phyloP scores from a whole-genome alignment of 2,113 vertebrate genomes.

The Phylloscopus trochiloides region DNA sequence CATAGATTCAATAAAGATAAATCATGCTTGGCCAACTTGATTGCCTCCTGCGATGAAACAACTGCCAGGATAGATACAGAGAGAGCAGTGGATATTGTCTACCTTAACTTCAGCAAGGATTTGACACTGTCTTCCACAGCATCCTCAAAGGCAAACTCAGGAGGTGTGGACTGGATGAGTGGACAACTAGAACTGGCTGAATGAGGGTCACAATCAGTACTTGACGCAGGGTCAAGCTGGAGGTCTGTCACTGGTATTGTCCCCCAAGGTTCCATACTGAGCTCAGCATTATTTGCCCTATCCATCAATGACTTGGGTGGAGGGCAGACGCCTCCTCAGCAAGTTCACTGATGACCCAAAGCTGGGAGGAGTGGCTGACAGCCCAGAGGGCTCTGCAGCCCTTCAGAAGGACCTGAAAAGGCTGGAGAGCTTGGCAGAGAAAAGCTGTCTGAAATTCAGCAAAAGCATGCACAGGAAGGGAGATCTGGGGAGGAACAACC shows the following conservation, averaged over 20 bases:
- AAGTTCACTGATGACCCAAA: neutral
- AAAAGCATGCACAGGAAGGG: neutral
- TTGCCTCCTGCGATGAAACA: neutral
- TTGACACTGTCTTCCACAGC: no score
- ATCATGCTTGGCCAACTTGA: rapidly evolving
- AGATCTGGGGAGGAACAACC: neutral
- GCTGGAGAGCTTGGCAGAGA: neutral
- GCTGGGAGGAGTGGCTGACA: neutral
- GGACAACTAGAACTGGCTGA: neutral
- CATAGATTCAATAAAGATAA: neutral
- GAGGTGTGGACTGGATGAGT: neutral
- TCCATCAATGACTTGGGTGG: neutral
- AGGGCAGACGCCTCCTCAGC: neutral
- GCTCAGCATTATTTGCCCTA: neutral
- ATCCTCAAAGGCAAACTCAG: neutral
- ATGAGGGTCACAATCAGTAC: neutral
- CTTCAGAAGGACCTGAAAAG: neutral
- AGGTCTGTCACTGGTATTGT: neutral
- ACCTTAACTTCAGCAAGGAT: neutral
- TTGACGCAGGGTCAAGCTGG: no score
- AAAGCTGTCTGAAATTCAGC: neutral
- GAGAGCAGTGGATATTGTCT: neutral
- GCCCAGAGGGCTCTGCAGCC: no score
- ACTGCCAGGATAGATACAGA: no score
- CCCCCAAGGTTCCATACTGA: neutral